Percentiles rank a stretch among this genome's conserved stretches.
These are phyloP conservation scores for Apodemus sylvaticus DNA, from an alignment of 2,113 vertebrate species.

Conservation along the genomic window DNA sequence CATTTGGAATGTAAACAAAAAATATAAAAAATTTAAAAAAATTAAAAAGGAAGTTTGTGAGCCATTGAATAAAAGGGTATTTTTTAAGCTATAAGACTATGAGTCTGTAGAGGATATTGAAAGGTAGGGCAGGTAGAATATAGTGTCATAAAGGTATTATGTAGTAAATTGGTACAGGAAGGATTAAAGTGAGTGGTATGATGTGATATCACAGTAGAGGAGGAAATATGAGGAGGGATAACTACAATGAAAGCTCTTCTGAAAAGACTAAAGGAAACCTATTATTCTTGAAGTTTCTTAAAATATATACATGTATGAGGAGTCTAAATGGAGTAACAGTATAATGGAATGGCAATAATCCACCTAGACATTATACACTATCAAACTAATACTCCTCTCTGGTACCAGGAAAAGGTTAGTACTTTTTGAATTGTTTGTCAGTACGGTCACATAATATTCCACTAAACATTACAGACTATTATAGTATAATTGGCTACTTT, in stretches of 20 bases:
- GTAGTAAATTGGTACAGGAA: not conserved
- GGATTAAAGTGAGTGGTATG: not conserved
- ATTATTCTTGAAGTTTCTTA: not conserved
- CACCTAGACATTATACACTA: not conserved
- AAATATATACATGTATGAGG: not conserved
- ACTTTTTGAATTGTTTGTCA: not conserved
- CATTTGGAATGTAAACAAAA: too few species aligned
- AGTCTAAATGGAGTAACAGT: not conserved
- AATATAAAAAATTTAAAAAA: too few species aligned
- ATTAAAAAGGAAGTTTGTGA: not conserved
- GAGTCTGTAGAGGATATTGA: not conserved
- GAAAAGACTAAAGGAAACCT: not conserved
- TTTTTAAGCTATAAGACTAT: not conserved
- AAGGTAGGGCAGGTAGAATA: not conserved
- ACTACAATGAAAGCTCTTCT: not conserved
- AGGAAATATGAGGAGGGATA: not conserved
- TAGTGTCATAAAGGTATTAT: not conserved
- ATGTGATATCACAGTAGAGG: not conserved
- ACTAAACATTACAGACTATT: not conserved
- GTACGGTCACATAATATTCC: not conserved
- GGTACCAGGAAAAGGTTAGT: not conserved
- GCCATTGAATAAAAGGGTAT: not conserved
- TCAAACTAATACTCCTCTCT: not conserved
- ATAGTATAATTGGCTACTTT: not conserved
- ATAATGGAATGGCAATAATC: not conserved